phyloP scores from a whole-genome alignment of 2,797 vertebrate species.

The Emydoidea blandingii region DNA sequence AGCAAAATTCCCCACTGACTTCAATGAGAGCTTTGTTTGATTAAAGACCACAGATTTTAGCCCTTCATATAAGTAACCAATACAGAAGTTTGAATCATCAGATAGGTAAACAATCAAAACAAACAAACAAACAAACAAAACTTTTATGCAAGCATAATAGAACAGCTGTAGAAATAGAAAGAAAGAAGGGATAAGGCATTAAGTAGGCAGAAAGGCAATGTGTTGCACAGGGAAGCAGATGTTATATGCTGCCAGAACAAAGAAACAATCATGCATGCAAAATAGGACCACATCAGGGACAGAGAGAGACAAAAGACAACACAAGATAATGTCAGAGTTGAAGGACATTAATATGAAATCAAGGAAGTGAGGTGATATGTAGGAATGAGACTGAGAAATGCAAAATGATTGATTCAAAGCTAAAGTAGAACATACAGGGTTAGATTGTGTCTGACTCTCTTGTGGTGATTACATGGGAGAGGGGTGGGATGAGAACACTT shows the following conservation, averaged over 20 bases:
- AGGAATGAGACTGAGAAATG: background rate
- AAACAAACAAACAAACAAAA: background rate
- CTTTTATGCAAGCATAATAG: background rate
- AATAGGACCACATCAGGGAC: background rate
- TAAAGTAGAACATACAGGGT: background rate
- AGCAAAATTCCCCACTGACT: background rate
- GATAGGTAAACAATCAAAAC: background rate
- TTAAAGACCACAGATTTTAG: background rate
- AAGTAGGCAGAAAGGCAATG: background rate
- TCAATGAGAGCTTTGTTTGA: background rate
- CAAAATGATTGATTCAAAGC: background rate
- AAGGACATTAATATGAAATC: background rate
- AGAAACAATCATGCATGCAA: background rate
- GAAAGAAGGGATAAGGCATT: background rate
- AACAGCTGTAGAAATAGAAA: background rate
- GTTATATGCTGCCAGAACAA: background rate
- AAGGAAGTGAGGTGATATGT: background rate
- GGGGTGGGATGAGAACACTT: fast-evolving
- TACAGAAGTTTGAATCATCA: background rate
- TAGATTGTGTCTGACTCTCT: background rate
- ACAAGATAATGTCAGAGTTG: background rate
- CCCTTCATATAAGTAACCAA: background rate
- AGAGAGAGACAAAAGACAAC: background rate
- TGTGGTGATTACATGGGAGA: background rate
- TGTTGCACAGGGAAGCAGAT: background rate